Evolutionary conservation across 2,797 vertebrate genomes (phyloP), one percentile per base, ranked within the genome.

Genomic region (Parauchenoglanis ngamensis): DNA sequence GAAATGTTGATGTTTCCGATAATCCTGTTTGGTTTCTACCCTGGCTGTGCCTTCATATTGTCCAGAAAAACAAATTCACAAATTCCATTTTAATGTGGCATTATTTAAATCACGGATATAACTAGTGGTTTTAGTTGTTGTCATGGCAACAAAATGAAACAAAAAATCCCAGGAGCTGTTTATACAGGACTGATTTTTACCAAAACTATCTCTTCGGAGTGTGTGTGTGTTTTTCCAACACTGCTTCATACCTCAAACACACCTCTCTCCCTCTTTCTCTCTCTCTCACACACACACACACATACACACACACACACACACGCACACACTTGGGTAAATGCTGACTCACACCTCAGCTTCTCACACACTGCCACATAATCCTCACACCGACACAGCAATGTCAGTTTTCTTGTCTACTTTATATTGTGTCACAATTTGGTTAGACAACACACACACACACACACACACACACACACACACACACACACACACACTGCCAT

Each of bases 381-480:
- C 7, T 77, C 75, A 54, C 40, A 46, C 23, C 2, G 12, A 49
- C 3, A 49, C 21, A 25, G 10, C 10, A 40, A 44, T 72, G 17
- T 75, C 40, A 75, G 4, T 49, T 46, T 25, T 49, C 46, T 28
- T 17, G 28, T 17, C 28, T 25, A 15, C 8, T 23, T 73, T 73
- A 52, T 25, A 52, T n/a, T 0, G 23, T 31, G 13, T 77, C 49
- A 31, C 11, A 76, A 28, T 76, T 15, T 49, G 12, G 11, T 31
- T 77, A 49, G 25, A 28, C 49, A 76, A 44, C 12, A 72, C 40
- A 49, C 72, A 75, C 72, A 72, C 70, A 73, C 70, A 73, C 70
- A 73, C 35, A 73, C 72, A 75, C 72, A 72, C 70, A 73, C 70
- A 73, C 70, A 73, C 35, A 73, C 72, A 75, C 72, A 75, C 72